Evolutionary conservation across 1,140 invertebrate genomes (phyloP).

Genomic region (Eulimnadia texana): DNA sequence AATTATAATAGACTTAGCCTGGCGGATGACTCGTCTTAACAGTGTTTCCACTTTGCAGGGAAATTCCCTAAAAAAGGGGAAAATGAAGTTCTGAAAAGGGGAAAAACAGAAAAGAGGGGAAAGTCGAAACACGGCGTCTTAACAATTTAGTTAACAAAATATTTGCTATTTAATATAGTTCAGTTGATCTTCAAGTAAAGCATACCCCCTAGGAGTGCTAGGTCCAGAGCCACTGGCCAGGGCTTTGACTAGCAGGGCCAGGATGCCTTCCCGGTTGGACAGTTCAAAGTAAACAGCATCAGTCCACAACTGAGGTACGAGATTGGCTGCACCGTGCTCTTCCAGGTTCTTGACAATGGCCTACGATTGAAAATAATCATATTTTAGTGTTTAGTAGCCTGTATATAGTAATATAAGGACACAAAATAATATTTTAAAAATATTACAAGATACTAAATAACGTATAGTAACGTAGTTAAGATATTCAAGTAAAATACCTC

Average conservation of each 20-base stretch:
- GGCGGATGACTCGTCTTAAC: no score
- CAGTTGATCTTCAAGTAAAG: no score
- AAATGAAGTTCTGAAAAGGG: no score
- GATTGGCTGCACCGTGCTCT: constrained; percentile 39
- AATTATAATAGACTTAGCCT: no score
- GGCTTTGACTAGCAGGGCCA: constrained; percentile 38
- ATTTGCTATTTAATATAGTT: no score
- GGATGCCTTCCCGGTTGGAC: constrained; percentile 35
- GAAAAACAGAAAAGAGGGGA: no score
- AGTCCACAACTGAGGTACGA: constrained; percentile 59
- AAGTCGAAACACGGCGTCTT: no score
- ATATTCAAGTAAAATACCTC: no score
- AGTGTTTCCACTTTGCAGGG: no score
- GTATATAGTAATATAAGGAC: background rate
- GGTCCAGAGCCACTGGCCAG: constrained; percentile 29
- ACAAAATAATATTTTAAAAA: background rate
- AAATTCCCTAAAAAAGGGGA: no score
- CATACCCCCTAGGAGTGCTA: constrained; percentile 24
- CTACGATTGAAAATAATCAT: constrained; percentile 19
- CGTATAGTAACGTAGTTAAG: no score
- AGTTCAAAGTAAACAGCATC: constrained; percentile 55
- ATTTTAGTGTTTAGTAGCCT: background rate
- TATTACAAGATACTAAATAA: background rate
- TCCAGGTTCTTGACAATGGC: constrained; percentile 42
- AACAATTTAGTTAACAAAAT: no score